Base-by-base conservation (phyloP, 2,888 invertebrate species). In the Pyrgus malvae region DNA sequence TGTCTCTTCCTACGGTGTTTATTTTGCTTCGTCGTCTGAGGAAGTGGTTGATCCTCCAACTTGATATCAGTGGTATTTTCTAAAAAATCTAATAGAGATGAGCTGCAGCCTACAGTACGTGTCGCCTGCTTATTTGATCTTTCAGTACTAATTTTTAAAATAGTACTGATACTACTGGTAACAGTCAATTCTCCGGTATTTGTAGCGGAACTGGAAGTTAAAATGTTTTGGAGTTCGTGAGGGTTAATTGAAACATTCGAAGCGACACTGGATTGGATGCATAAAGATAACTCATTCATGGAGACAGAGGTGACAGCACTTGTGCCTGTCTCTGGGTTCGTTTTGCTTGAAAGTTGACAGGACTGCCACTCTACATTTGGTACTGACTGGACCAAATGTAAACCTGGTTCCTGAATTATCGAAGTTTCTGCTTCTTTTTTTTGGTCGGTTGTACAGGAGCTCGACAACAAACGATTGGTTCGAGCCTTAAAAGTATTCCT, bases 271-370 rank as follows among this genome's bases (percentile, higher is more conserved):
- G 73, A 78, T 6, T 25, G 35, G 16, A 35, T 37, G 0, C 80
- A 80, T 48, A 80, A 87, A 0, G 81, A 79, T 57, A 85, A 86
- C 57, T 87, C 85, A 44, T 76, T 78, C 2, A 37, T 19, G 6
- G 19, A n/a, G 19, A 83, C 56, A 48, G 83, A 82, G 2, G 41
- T 27, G 2, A 14, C 16, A 2, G 38, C 14, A 7, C 35, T 45
- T 11, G 16, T 31, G 45, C 38, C 38, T n/a, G 27, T 8, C n/a
- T 37, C 48, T 0, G 75, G 74, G 49, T 78, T 79, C 40, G 68
- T 77, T 2, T 68, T 68, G 0, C 68, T 48, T 53, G 75, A 77
- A 8, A 67, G 70, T 0, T 69, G 46, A 49, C 73, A 83, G 17
- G 76, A 55, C 11, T 71, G 65, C 86, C 86, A 88, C 35, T 80